Base-by-base conservation (phyloP, 2,797 vertebrate species). In the Sebastes goodei region DNA sequence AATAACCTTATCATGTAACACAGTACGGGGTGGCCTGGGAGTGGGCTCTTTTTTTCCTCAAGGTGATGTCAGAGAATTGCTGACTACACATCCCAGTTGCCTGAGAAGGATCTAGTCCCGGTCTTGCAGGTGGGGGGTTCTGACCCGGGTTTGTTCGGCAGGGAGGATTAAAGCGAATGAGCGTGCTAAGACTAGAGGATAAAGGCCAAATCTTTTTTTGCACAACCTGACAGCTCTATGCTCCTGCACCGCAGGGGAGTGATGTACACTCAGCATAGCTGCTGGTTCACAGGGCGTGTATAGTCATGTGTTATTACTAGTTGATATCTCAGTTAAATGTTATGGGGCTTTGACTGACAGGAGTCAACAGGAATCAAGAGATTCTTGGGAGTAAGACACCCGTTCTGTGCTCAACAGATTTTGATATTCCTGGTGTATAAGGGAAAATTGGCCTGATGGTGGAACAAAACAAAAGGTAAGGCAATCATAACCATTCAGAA, bases 61-160 rank as follows among this genome's bases (percentile, higher is more conserved):
- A 93, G 86, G 85, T 88, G 87, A 92, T 91, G 86, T 89, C 86
- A 83, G 81, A 92, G 71, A 85, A 92, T 77, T 92, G 93, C 88
- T 89, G 89, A 93, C 94, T 94, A 90, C 90, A 91, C 92, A 90
- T 94, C 93, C 90, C 92, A 89, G 71, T 61, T 86, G 84, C 69
- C 79, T 25, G 27, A 35, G 38, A 67, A 78, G 65, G 80, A 91
- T 87, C 90, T 84, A 81, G 86, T 64, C 74, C 66, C 81, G 77
- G 87, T 81, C 87, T 89, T 86, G 5, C 74, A 89, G 90, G 86
- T 91, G 82, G 68, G 69, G 74, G 74, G 78, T 71, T 88, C 78
- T 92, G 88, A 94, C 88, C 92, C 12, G 30, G 74, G 64, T 80
- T 88, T 87, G 88, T 90, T 77, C 6, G 11, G 74, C 62, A 70